Conservation (phyloP, 2,113 vertebrate genomes). For the Grus americana region DNA sequence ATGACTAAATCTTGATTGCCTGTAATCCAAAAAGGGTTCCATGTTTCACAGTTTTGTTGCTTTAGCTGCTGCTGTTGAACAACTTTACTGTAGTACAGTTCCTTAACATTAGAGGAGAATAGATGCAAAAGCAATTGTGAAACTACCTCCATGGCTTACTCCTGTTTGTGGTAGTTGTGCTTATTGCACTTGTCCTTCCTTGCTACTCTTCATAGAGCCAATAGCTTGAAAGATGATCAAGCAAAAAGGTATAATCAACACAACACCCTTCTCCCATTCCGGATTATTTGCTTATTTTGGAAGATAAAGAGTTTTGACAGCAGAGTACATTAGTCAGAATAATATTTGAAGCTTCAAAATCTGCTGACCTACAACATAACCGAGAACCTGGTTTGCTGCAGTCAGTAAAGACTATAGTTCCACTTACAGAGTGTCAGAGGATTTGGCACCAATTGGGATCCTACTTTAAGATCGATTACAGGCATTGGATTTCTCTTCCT, state of each 20-base stretch:
- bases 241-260: neutral
- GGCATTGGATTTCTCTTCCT: neutral
- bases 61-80: neutral
- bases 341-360: neutral
- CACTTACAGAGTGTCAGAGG: neutral
- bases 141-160: neutral
- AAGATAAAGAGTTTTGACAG: neutral
- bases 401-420: neutral
- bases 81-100: neutral
- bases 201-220: neutral
- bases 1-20: neutral
- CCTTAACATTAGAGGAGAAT: neutral
- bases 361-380: neutral
- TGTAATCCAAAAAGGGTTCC: neutral
- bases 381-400: neutral
- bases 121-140: neutral
- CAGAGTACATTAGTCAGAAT: neutral
- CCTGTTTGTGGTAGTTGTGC: neutral
- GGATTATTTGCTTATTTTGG: constrained; percentile 22
- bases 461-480: neutral
- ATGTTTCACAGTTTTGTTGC: neutral
- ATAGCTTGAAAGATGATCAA: neutral
- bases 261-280: neutral
- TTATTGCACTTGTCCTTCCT: neutral
- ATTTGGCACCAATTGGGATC: neutral